Percentiles rank a stretch among this genome's conserved stretches.
Conservation (phyloP, 2,888 invertebrate species). For the Brachypterus glaber region DNA sequence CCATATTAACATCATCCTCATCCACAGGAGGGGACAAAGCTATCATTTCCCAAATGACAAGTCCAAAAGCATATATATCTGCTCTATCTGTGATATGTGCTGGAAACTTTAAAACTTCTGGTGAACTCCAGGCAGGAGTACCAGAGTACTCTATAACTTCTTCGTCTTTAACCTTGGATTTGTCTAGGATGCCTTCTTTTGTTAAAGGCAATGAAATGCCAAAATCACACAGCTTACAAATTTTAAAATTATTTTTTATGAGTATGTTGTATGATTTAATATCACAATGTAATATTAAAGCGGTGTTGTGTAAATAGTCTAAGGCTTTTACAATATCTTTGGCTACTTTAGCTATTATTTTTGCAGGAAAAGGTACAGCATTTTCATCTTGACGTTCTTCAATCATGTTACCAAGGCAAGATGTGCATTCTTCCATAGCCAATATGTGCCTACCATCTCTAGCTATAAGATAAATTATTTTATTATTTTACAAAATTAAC, state of each 20-base stretch:
- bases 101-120: conserved; percentile 58
- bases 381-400: conserved; percentile 53
- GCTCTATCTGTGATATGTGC: conserved; percentile 57
- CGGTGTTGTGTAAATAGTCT: conserved; percentile 66
- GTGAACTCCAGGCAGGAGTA: conserved; percentile 70
- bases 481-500: no score
- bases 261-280: conserved; percentile 76
- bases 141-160: conserved; percentile 57
- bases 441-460: conserved; percentile 52
- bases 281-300: conserved; percentile 68
- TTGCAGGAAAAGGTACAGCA: conserved; percentile 51
- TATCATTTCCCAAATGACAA: conserved; percentile 75
- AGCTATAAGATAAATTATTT: conserved; percentile 19
- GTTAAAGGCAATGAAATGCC: conserved; percentile 68
- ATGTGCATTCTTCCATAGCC: conserved; percentile 70
- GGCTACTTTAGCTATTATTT: conserved; percentile 55
- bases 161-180: conserved; percentile 43
- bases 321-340: conserved; percentile 60
- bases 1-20: conserved; percentile 34
- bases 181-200: conserved; percentile 52
- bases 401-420: conserved; percentile 64
- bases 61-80: conserved; percentile 72
- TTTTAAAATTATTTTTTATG: conserved; percentile 62
- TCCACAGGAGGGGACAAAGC: conserved; percentile 55
- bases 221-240: conserved; percentile 76